Evolutionary conservation across 2,888 invertebrate species (phyloP), one percentile per base, ranked within the genome.

Genomic region (Oscheius sp.): DNA sequence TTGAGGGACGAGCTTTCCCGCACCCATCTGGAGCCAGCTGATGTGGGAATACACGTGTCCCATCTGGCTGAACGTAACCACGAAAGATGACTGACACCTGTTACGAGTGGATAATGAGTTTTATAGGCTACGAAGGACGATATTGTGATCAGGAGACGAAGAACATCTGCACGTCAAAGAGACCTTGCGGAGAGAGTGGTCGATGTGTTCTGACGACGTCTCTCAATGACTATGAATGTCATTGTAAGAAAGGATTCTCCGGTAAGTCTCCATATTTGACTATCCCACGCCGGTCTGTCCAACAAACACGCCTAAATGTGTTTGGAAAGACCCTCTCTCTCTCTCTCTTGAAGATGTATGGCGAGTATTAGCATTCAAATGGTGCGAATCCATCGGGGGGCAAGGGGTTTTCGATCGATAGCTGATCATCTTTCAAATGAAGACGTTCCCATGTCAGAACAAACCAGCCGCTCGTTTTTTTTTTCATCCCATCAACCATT

Each of bases 81-180:
- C 41, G 20, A 24, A 24, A 24, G 54, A 54, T 54, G 54, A 54
- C 54, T n/a, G 54, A 54, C 54, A 54, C 54, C 54, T 54, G 54
- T 54, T 54, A 33, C 32, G 54, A 54, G 20, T 9, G 12, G 17
- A 20, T 54, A 47, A 47, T 47, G 47, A 47, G 22, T 24, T 47
- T 67, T 67, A 17, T 30, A 67, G 67, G 67, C 9, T 67, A 45
- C 57, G 36, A 67, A 17, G 67, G 67, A n/a, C 59, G 49, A 8
- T 59, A 45, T 36, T 67, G 67, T 22, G 67, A 67, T n/a, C 17
- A 47, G 33, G 41, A 41, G 26, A 44, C 20, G 17, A 9, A 38
- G 38, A 28, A 17, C 30, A 20, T 67, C 1, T 67, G 67, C 26
- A 67, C 5, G 3, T 12, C 8, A 2, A 28, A 28, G 17, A 14